Base-by-base conservation (phyloP, 2,888 invertebrate species). In the Philopedon plagiatum region DNA sequence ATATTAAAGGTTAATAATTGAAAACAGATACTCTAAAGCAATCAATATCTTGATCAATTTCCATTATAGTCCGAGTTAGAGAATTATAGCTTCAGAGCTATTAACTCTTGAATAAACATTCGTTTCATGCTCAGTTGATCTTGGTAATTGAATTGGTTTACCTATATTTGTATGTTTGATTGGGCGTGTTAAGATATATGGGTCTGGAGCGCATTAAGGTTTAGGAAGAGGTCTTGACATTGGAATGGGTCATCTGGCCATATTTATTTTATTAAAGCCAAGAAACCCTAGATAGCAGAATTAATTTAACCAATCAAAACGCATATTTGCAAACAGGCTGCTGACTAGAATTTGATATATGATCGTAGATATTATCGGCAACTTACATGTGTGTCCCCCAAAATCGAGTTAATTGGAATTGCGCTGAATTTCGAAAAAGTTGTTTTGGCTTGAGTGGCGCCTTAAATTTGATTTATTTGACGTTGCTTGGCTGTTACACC, bases 61-160 rank as follows among this genome's bases (percentile, higher is more conserved):
- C n/a, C 39, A 23, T 58, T 23, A 11, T 34, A 34, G n/a, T 1
- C 26, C 29, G 13, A 9, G 39, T 9, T 54, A 9, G 15, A 51
- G 39, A 49, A 19, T 49, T 49, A 62, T 63, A 37, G 13, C 51
- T 64, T 41, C 26, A 7, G 46, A 8, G 51, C 54, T 54, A 64
- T 64, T 64, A 64, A 64, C 54, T 39, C 37, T 13, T 39, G 32
- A 64, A 32, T 64, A 54, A 51, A 64, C 21, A 51, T 54, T 18
- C 29, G 34, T 63, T 63, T 69, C 57, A 57, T 63, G 69, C 62
- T 34, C 69, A 63, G 63, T 39, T 68, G 68, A 18, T 18, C 61
- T 39, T 41, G 7, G 41, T 68, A 68, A 68, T 68, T 68, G 68
- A 68, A 61, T 68, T 49, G 54, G 37, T 68, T 68, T 56, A 61